phyloP scores from a whole-genome alignment of 2,797 vertebrate species.

The Lepidocolaptes lacrymiger region DNA sequence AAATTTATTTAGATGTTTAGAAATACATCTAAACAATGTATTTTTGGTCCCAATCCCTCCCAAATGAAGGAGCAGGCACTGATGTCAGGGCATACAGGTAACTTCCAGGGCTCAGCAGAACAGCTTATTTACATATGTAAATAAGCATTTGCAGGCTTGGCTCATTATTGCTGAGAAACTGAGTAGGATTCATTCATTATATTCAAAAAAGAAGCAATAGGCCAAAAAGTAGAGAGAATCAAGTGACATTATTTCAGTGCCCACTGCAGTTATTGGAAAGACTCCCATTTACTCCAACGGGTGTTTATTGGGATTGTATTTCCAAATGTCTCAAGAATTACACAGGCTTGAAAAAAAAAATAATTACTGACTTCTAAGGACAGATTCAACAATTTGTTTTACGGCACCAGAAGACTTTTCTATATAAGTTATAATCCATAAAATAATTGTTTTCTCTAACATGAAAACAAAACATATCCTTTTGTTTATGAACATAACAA shows the following conservation, averaged over 20 bases:
- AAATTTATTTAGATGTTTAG: no score
- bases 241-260: neutral
- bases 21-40: neutral
- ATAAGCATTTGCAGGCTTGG: neutral
- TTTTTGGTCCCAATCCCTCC: neutral
- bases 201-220: neutral
- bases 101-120: neutral
- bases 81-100: neutral
- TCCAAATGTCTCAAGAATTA: neutral
- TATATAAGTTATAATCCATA: neutral
- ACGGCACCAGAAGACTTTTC: neutral
- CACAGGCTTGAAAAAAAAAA: neutral
- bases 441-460: neutral
- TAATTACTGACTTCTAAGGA: neutral
- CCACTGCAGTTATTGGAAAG: neutral
- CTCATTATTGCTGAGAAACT: neutral
- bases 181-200: neutral
- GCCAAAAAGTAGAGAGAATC: neutral
- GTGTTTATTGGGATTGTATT: neutral
- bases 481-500: neutral
- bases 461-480: neutral
- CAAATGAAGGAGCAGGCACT: neutral
- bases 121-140: neutral
- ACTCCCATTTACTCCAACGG: neutral
- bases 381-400: neutral